Percentiles rank a stretch among this genome's conserved stretches.
phyloP scores from a whole-genome alignment of 2,797 vertebrate species.

The Fringilla coelebs region DNA sequence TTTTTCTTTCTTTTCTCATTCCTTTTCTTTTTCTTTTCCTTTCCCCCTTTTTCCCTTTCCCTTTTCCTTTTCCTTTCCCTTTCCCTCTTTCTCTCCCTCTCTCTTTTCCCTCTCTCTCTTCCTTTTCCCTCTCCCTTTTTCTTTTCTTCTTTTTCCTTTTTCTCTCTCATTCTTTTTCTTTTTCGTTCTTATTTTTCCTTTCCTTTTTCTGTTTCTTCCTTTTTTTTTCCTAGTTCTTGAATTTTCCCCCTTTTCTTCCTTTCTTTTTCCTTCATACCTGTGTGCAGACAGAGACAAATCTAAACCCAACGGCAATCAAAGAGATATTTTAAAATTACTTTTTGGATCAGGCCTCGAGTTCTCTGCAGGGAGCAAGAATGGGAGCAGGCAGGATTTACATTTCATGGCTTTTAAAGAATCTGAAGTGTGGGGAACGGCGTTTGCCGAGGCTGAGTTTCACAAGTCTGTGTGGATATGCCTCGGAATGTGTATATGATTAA shows the following conservation, averaged over 20 bases:
- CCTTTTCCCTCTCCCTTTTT: background rate
- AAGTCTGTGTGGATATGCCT: background rate
- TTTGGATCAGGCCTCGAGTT: background rate
- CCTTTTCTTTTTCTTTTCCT: no score
- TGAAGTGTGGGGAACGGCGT: accelerated
- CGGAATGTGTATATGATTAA: background rate
- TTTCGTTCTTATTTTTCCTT: background rate
- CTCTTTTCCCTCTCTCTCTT: no score
- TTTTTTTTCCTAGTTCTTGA: background rate
- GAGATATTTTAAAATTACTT: background rate
- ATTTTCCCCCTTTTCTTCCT: background rate
- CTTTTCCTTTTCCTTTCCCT: background rate
- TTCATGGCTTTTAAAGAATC: background rate
- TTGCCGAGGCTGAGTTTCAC: background rate
- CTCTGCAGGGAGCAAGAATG: background rate
- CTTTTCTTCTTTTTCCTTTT: background rate
- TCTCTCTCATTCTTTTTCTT: background rate
- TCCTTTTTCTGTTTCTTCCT: background rate
- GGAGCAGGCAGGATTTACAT: background rate
- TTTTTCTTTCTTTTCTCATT: no score
- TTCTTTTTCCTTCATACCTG: background rate
- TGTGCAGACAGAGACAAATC: background rate
- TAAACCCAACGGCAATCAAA: background rate
- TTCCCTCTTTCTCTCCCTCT: background rate
- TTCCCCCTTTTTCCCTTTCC: no score